Evolutionary conservation across 2,113 vertebrate species (phyloP).

Genomic region (Theristicus caerulescens): DNA sequence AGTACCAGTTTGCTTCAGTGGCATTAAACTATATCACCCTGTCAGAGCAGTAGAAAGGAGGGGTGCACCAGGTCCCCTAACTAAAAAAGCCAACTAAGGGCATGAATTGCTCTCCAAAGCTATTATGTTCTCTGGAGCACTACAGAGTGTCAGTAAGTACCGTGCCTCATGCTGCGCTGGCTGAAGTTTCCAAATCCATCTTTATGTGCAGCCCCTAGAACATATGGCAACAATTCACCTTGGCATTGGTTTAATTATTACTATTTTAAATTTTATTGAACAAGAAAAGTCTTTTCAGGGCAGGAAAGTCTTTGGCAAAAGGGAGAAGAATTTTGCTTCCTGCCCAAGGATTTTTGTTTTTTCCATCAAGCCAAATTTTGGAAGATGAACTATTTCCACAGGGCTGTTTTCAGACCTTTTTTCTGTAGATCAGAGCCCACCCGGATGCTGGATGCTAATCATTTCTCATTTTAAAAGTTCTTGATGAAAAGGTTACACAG

Average conservation of each 20-base stretch:
- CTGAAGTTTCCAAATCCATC: background rate
- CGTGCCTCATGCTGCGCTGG: background rate
- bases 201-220: background rate
- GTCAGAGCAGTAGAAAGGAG: background rate
- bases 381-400: background rate
- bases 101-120: background rate
- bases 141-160: background rate
- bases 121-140: background rate
- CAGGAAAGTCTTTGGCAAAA: constrained; percentile 21
- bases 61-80: too few relatives aligned
- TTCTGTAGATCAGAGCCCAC: background rate
- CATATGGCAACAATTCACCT: constrained; percentile 42
- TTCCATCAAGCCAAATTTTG: background rate
- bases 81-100: background rate
- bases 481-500: background rate
- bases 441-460: background rate
- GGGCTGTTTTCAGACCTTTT: background rate
- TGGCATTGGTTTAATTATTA: constrained; percentile 24
- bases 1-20: background rate
- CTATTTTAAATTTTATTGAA: constrained; percentile 24
- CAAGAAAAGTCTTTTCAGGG: background rate
- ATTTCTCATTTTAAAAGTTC: background rate
- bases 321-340: background rate
- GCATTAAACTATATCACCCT: background rate
- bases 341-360: background rate